Evolutionary conservation across 1,140 invertebrate genomes (phyloP).

Genomic region (Platyscapa corneri): DNA sequence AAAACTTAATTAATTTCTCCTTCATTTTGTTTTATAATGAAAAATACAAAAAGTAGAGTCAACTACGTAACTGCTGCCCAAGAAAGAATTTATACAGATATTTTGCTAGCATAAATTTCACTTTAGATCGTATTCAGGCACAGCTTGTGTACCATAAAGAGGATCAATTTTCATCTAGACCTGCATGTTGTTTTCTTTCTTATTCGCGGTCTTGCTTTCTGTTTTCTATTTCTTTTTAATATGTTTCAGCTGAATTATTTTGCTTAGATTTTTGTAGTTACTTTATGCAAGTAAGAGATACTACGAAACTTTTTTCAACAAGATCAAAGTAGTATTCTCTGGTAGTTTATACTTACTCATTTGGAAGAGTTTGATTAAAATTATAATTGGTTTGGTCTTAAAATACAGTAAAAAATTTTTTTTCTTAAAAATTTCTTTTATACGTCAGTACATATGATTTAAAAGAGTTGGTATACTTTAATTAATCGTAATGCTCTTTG

Average conservation of each 20-base stretch:
- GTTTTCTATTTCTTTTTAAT: slow-evolving; percentile 6
- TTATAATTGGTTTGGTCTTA: slow-evolving; percentile 29
- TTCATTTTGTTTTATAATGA: neutral
- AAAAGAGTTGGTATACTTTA: too few species aligned
- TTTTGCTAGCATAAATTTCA: neutral
- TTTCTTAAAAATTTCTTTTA: too few species aligned
- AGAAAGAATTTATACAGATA: neutral
- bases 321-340: slow-evolving; percentile 33
- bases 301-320: slow-evolving; percentile 21
- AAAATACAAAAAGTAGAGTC: neutral
- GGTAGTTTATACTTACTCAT: slow-evolving; percentile 16
- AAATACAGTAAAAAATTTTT: neutral
- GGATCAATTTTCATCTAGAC: slow-evolving; percentile 31
- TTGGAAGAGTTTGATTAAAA: slow-evolving; percentile 45
- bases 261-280: slow-evolving; percentile 23
- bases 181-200: neutral
- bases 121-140: neutral
- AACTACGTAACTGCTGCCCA: neutral
- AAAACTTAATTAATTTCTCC: neutral
- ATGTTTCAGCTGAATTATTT: slow-evolving; percentile 25
- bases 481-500: too few species aligned
- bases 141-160: neutral
- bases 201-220: neutral
- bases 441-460: too few species aligned
- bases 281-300: neutral